Conservation (phyloP, 2,113 vertebrate species). For the Machaerirhynchus nigripectus region DNA sequence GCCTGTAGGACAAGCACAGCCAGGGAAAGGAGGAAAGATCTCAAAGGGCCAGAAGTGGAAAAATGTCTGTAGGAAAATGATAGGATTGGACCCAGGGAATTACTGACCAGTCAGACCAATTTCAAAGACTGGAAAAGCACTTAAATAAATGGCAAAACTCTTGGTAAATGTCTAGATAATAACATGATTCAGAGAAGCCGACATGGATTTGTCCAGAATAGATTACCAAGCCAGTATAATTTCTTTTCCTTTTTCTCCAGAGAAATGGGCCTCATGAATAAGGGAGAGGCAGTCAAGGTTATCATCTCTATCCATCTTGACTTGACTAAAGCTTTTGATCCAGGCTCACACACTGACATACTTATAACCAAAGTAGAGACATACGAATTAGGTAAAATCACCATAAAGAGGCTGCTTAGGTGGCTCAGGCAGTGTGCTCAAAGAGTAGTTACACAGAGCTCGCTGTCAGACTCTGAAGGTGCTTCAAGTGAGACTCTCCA, state of each 20-base stretch:
- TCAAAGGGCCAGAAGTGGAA: neutral
- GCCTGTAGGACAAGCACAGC: neutral
- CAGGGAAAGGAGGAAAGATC: neutral
- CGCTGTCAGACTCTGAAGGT: neutral
- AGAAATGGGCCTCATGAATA: neutral
- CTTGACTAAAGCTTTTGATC: conserved; percentile 14
- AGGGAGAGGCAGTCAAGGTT: neutral
- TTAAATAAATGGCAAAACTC: neutral
- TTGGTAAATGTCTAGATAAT: neutral
- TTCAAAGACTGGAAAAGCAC: neutral
- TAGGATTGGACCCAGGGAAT: neutral
- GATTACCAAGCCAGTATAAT: neutral
- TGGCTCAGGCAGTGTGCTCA: neutral
- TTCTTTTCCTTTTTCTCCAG: neutral
- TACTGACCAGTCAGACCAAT: neutral
- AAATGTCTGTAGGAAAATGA: neutral
- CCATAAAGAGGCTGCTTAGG: neutral
- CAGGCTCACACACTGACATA: neutral
- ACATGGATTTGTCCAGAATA: neutral
- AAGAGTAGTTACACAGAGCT: neutral
- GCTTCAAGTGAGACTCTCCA: neutral
- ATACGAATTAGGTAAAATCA: neutral
- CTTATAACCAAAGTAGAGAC: neutral
- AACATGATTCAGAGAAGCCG: neutral
- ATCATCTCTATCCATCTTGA: neutral